These are phyloP conservation scores for Artibeus jamaicensis DNA, from an alignment of 2,797 vertebrate species.

Conservation along the genomic window DNA sequence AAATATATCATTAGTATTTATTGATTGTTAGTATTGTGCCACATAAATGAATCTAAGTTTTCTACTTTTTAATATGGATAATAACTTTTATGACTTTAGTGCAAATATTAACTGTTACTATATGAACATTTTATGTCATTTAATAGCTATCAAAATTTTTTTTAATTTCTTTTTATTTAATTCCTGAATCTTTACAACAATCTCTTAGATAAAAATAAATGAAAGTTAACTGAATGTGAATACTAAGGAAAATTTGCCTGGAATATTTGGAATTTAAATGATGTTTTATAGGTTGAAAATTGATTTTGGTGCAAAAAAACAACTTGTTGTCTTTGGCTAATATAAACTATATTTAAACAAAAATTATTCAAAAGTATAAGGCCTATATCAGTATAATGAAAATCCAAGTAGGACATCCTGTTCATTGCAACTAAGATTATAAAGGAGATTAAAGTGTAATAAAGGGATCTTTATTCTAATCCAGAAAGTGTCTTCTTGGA, in stretches of 20 bases:
- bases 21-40: not conserved
- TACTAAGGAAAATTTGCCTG: not conserved
- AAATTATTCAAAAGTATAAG: not conserved
- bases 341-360: not conserved
- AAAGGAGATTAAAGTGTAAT: not conserved
- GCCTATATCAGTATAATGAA: not conserved
- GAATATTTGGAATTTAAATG: not conserved
- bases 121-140: not conserved
- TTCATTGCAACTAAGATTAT: not conserved
- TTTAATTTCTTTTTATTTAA: not conserved
- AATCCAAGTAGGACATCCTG: not conserved
- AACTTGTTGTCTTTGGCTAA: not conserved
- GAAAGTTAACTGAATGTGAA: not conserved
- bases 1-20: not conserved
- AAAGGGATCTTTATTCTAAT: not conserved
- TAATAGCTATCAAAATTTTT: not conserved
- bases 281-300: not conserved
- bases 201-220: not conserved
- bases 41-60: not conserved
- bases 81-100: not conserved
- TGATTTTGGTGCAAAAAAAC: not conserved
- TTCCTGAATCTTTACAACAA: not conserved
- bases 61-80: not conserved
- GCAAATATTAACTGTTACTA: not conserved
- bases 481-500: not conserved